phyloP scores from a whole-genome alignment of 1,140 invertebrate genomes.

The Lanistes nyassanus region DNA sequence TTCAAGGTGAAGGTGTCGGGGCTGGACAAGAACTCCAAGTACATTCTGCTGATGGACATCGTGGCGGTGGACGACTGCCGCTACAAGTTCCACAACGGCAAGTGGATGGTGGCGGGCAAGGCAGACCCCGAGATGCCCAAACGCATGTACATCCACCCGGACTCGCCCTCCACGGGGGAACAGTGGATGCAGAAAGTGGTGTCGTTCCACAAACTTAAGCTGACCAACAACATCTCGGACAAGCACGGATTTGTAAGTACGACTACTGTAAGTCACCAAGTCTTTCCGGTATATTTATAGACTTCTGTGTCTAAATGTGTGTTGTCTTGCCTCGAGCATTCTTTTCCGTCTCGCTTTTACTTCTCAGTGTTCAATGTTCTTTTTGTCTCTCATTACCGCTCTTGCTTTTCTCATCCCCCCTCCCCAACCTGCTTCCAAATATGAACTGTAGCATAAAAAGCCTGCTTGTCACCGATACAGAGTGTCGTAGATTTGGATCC shows the following conservation, averaged over 20 bases:
- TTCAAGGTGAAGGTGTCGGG: slow-evolving; percentile 88
- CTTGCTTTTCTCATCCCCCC: neutral
- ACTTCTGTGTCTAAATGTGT: neutral
- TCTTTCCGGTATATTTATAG: neutral
- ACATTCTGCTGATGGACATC: slow-evolving; percentile 97
- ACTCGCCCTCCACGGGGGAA: slow-evolving; percentile 91
- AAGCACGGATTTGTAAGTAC: slow-evolving; percentile 96
- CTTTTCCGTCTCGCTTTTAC: neutral
- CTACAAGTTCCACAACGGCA: slow-evolving; percentile 90
- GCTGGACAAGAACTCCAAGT: slow-evolving; percentile 87
- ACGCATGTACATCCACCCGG: slow-evolving; percentile 95
- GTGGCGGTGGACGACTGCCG: slow-evolving; percentile 96
- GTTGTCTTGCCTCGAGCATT: neutral
- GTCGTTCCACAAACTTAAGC: slow-evolving; percentile 97
- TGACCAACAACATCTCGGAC: slow-evolving; percentile 98
- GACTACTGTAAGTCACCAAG: slow-evolving; percentile 16
- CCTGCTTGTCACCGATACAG: no score
- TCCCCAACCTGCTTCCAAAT: neutral
- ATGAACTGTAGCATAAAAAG: no score
- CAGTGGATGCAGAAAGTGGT: slow-evolving; percentile 99
- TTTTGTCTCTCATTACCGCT: neutral
- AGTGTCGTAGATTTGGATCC: no score
- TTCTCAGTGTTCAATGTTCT: neutral
- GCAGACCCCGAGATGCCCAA: slow-evolving; percentile 84
- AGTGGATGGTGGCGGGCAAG: slow-evolving; percentile 71